These are phyloP conservation scores for Oceanites oceanicus DNA, from an alignment of 2,113 vertebrate species.

Conservation along the genomic window DNA sequence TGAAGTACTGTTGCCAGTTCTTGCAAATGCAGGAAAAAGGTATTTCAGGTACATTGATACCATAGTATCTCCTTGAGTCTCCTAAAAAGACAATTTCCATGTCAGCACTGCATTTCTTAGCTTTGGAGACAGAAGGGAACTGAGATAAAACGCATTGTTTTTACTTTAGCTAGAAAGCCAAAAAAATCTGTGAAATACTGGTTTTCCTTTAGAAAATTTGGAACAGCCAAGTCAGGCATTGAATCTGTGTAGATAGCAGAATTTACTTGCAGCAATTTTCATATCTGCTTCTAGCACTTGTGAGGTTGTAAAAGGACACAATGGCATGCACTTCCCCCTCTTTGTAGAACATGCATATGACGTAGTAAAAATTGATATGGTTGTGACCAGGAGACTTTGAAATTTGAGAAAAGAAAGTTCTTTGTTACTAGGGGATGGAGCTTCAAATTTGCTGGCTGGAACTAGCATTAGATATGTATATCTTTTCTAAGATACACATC, in stretches of 20 bases:
- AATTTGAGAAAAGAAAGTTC: background rate
- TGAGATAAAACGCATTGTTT: background rate
- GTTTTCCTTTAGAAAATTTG: background rate
- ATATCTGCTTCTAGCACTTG: background rate
- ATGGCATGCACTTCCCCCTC: background rate
- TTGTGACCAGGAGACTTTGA: background rate
- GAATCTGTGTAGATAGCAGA: background rate
- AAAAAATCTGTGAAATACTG: background rate
- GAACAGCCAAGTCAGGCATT: background rate
- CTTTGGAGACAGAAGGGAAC: background rate
- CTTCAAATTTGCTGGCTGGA: background rate
- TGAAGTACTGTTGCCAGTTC: background rate
- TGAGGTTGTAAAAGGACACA: background rate
- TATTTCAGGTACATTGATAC: background rate
- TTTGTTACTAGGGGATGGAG: background rate
- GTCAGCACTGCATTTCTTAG: background rate
- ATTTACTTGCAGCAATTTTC: background rate
- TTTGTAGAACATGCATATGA: background rate
- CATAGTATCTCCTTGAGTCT: background rate
- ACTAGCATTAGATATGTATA: rapidly evolving
- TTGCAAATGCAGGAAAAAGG: background rate
- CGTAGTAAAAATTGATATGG: background rate
- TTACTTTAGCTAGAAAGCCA: background rate
- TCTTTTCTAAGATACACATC: background rate
- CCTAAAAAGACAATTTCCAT: background rate